Conservation (phyloP, 2,888 invertebrate species). For the Ephialtes manifestator region DNA sequence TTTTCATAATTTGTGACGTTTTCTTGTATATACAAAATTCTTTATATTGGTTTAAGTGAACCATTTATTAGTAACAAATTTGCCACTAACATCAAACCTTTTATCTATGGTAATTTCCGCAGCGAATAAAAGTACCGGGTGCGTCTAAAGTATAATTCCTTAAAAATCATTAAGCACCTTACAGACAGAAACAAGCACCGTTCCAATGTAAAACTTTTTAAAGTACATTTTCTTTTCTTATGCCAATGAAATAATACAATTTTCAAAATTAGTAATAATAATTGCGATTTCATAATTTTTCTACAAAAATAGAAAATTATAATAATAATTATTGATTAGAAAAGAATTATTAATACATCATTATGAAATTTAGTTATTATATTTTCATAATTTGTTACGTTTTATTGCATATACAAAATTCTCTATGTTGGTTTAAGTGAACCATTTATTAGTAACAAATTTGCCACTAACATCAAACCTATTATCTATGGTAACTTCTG, state of each 20-base stretch:
- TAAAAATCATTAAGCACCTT: slow-evolving; percentile 67
- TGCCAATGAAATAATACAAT: no score
- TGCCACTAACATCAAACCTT: neutral
- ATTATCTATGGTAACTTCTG: slow-evolving; percentile 6
- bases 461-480: neutral
- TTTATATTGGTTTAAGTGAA: neutral
- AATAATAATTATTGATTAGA: no score
- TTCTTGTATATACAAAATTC: neutral
- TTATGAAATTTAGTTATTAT: neutral
- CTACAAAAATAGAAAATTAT: no score
- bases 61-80: neutral
- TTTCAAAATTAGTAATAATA: no score
- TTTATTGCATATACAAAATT: neutral
- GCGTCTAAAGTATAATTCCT: slow-evolving; percentile 52
- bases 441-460: neutral
- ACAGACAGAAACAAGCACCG: no score
- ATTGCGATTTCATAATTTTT: no score
- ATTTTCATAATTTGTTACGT: neutral
- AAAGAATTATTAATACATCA: no score
- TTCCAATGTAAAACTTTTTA: no score
- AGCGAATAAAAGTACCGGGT: slow-evolving; percentile 39
- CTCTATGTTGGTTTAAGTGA: neutral
- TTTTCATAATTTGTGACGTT: neutral
- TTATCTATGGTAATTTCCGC: slow-evolving; percentile 7
- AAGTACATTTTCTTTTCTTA: no score